phyloP scores from a whole-genome alignment of 1,140 invertebrate species.

The Halictus rubicundus region DNA sequence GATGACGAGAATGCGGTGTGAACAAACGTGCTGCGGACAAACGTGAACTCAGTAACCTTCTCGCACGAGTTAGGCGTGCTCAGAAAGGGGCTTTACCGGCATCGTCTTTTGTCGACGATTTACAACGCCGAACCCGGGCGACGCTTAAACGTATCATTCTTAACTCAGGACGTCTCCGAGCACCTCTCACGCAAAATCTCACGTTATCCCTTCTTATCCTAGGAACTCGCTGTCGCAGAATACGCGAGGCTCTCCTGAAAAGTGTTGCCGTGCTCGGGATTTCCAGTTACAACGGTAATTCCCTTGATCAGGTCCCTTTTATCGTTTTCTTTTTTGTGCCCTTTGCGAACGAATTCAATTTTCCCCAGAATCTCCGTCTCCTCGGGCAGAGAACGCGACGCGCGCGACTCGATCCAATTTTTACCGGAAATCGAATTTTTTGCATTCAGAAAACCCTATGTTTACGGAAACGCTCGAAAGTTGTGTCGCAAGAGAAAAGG shows the following conservation, averaged over 20 bases:
- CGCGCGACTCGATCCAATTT: no score
- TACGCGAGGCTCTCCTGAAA: not conserved
- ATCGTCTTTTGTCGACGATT: not conserved
- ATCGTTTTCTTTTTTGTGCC: not conserved
- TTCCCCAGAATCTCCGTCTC: no score
- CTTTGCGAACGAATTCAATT: not conserved
- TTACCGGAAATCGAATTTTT: no score
- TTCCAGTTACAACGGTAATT: not conserved
- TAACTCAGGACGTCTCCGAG: not conserved
- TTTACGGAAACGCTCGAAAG: no score
- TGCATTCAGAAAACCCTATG: no score
- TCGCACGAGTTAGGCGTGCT: not conserved
- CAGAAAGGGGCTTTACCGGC: no score
- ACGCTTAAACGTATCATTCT: not conserved
- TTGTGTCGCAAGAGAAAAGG: no score
- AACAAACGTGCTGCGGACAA: not conserved
- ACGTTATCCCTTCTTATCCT: not conserved
- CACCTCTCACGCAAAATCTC: not conserved
- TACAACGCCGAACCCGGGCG: not conserved
- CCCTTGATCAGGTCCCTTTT: constrained; percentile 17
- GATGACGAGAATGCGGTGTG: not conserved
- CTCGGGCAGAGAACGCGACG: no score
- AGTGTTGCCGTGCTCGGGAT: not conserved
- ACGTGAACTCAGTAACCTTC: not conserved
- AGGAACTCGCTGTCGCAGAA: not conserved